These are phyloP conservation scores for Stenurella melanura DNA, from an alignment of 2,888 invertebrate genomes.

Conservation along the genomic window DNA sequence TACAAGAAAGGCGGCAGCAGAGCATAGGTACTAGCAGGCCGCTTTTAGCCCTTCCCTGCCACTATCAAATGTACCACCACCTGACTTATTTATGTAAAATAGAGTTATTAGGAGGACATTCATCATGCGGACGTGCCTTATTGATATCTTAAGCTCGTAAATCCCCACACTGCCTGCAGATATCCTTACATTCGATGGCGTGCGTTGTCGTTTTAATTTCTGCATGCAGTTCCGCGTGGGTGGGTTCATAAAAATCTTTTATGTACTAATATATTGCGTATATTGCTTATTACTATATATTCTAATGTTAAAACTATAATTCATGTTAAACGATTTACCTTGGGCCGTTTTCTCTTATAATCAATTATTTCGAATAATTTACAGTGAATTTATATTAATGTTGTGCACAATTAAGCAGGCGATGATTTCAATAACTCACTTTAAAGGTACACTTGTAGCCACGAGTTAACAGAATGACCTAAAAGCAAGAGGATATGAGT, in stretches of 20 bases:
- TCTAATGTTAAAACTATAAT: constrained; percentile 46
- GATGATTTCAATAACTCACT: constrained; percentile 17
- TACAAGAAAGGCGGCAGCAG: constrained; percentile 59
- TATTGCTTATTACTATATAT: constrained; percentile 48
- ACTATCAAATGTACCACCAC: constrained; percentile 56
- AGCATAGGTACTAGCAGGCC: constrained; percentile 46
- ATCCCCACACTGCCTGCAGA: constrained; percentile 57
- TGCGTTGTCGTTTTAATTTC: constrained; percentile 57
- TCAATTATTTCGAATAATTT: constrained; percentile 41
- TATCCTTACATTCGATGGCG: constrained; percentile 54
- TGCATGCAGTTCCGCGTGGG: constrained; percentile 59
- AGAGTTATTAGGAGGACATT: constrained; percentile 65
- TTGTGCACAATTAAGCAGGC: constrained; percentile 14
- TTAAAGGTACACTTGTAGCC: background rate
- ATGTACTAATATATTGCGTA: constrained; percentile 49
- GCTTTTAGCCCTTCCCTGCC: constrained; percentile 51
- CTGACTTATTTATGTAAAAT: constrained; percentile 49
- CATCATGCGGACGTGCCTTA: constrained; percentile 65
- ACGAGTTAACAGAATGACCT: background rate
- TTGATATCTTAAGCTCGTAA: constrained; percentile 65
- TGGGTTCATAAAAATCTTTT: constrained; percentile 53
- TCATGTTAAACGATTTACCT: constrained; percentile 44
- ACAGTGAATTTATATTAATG: constrained; percentile 23
- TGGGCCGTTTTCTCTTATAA: constrained; percentile 42
- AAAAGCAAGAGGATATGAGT: background rate